These are phyloP conservation scores for Drosophila subobscura DNA, from an alignment of 1,140 invertebrate genomes.

Conservation along the genomic window DNA sequence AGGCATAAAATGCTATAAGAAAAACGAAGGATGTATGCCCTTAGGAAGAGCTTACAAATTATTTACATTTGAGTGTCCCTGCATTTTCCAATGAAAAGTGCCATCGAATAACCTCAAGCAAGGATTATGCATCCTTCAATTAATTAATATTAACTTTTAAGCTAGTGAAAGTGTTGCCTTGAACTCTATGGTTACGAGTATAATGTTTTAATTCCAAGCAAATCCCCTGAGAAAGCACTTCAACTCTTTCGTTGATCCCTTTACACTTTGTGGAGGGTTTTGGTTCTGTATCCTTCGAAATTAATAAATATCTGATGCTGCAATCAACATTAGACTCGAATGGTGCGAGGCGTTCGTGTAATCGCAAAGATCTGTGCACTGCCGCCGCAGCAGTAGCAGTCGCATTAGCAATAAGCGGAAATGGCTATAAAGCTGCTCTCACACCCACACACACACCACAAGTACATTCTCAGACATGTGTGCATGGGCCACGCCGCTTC, in stretches of 20 bases:
- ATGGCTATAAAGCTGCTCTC: constrained; percentile 52
- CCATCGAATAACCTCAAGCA: too few relatives aligned
- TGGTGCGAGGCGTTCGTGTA: constrained; percentile 33
- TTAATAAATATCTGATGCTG: constrained; percentile 62
- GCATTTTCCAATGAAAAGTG: too few relatives aligned
- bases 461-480: neutral
- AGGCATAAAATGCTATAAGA: neutral
- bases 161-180: too few relatives aligned
- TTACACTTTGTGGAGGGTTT: too few relatives aligned
- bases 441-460: constrained; percentile 2
- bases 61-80: too few relatives aligned
- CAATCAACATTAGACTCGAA: constrained; percentile 61
- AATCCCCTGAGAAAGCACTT: neutral
- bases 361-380: constrained; percentile 37
- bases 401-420: constrained; percentile 76
- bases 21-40: neutral
- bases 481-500: constrained; percentile 26
- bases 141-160: too few relatives aligned
- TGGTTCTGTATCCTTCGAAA: constrained; percentile 14
- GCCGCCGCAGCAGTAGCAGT: constrained; percentile 62
- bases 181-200: too few relatives aligned
- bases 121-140: too few relatives aligned
- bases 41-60: too few relatives aligned
- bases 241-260: too few relatives aligned
- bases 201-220: neutral